Conservation (phyloP, 2,797 vertebrate species). For the Takifugu ocellatus region DNA sequence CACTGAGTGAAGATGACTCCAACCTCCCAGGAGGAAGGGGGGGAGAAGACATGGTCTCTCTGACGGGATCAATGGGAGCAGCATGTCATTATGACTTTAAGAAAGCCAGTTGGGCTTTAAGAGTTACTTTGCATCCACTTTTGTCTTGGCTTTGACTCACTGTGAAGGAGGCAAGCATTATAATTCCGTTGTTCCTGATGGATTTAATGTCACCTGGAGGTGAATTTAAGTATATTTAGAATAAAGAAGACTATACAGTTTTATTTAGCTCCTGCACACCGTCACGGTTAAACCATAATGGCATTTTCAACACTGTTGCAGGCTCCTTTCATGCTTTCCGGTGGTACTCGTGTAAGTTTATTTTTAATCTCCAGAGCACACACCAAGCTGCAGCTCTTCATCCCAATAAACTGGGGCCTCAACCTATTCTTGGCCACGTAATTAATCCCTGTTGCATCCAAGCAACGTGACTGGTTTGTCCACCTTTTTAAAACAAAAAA, state of each 20-base stretch:
- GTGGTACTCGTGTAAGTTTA: no score
- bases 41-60: constrained; percentile 43
- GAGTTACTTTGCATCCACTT: constrained; percentile 35
- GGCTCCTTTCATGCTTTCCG: no score
- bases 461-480: no score
- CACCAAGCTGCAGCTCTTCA: no score
- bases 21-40: constrained; percentile 40
- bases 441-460: no score
- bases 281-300: no score
- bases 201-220: constrained; percentile 6
- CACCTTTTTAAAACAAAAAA: no score
- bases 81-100: constrained; percentile 34
- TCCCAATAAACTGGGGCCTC: no score
- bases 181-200: not conserved
- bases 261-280: not conserved
- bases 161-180: not conserved
- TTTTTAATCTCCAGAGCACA: no score
- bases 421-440: no score
- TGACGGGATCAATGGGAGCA: constrained; percentile 47
- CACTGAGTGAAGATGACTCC: constrained; percentile 48
- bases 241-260: not conserved
- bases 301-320: no score
- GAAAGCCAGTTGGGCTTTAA: constrained; percentile 23
- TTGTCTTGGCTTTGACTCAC: constrained; percentile 13
- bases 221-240: not conserved